Conservation (phyloP, 2,113 vertebrate genomes). For the Stegostoma tigrinum region DNA sequence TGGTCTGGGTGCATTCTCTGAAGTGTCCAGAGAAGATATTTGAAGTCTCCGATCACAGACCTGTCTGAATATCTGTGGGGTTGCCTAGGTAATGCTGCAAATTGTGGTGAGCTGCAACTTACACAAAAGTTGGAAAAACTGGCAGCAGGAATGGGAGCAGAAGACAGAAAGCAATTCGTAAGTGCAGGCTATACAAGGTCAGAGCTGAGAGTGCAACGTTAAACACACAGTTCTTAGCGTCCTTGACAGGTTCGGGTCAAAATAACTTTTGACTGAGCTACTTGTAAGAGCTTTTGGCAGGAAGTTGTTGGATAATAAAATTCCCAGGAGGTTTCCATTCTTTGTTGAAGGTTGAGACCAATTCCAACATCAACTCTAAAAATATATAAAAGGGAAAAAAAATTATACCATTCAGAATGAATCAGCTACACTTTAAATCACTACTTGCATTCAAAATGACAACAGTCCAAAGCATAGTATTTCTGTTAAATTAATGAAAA, state of each 20-base stretch:
- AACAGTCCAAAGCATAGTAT: background rate
- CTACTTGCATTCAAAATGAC: background rate
- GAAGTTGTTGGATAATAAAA: background rate
- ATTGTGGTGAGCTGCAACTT: background rate
- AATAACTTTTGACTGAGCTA: background rate
- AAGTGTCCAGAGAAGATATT: background rate
- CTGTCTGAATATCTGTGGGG: background rate
- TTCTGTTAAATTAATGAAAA: background rate
- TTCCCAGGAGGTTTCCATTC: background rate
- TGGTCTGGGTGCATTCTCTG: background rate
- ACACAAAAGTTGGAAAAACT: background rate
- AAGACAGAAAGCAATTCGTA: background rate
- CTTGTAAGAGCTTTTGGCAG: background rate
- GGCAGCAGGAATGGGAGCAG: background rate
- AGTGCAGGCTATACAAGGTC: background rate
- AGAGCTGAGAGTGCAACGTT: background rate
- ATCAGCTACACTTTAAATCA: background rate
- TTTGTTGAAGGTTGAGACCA: background rate
- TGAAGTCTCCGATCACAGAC: background rate
- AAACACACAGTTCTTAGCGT: background rate
- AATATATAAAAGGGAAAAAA: background rate
- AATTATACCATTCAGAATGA: background rate
- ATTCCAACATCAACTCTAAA: background rate
- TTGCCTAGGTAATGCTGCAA: conserved; percentile 12
- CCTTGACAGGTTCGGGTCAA: background rate